Evolutionary conservation across 2,797 vertebrate genomes (phyloP).

Genomic region (Dallia pectoralis): DNA sequence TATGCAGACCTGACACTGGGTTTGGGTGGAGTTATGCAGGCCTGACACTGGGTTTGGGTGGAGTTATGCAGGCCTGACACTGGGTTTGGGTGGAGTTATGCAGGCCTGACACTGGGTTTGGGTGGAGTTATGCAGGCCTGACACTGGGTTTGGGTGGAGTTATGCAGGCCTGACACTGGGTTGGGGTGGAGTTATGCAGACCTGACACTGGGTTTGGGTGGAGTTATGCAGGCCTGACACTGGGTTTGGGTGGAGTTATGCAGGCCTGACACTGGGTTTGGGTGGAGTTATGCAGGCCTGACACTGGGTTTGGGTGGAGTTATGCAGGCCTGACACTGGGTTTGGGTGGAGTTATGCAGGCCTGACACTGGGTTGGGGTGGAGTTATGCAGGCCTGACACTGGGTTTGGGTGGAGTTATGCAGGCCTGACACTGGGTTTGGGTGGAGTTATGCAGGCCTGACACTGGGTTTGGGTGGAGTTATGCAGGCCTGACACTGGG

Average conservation of each 20-base stretch:
- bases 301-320: slow-evolving; percentile 13
- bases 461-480: slow-evolving; percentile 13
- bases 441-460: not conserved
- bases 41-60: slow-evolving; percentile 20
- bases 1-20: slow-evolving; percentile 23
- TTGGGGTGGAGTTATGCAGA: no score
- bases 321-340: slow-evolving; percentile 24
- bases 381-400: slow-evolving; percentile 18
- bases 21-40: no score
- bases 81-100: no score
- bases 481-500: slow-evolving; percentile 24
- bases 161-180: slow-evolving; percentile 24
- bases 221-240: slow-evolving; percentile 18
- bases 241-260: no score
- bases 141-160: slow-evolving; percentile 13
- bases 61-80: slow-evolving; percentile 18
- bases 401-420: no score
- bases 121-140: not conserved
- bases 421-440: slow-evolving; percentile 21
- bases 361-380: slow-evolving; percentile 20
- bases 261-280: slow-evolving; percentile 21
- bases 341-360: no score
- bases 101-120: slow-evolving; percentile 21
- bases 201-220: slow-evolving; percentile 20
- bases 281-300: not conserved